phyloP scores from a whole-genome alignment of 2,113 vertebrate species.

The Ursus arctos region DNA sequence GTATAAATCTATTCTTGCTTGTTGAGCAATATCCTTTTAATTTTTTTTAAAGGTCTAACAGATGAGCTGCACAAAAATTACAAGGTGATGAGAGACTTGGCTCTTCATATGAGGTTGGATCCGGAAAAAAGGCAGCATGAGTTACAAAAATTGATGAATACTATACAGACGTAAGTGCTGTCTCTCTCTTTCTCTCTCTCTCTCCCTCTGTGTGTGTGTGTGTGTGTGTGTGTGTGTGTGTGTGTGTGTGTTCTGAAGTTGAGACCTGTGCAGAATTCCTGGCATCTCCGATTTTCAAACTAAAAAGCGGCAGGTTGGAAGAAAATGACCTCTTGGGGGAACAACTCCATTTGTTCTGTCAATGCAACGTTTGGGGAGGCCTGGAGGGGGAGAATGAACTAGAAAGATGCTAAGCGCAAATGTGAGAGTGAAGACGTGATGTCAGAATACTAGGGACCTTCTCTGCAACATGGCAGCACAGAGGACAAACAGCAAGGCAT shows the following conservation, averaged over 20 bases:
- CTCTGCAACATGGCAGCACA: background rate
- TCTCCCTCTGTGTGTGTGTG: background rate
- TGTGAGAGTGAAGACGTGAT: background rate
- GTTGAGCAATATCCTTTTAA: background rate
- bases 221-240: background rate
- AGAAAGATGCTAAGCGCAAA: background rate
- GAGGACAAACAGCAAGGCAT: background rate
- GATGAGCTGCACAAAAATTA: constrained; percentile 91
- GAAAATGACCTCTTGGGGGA: background rate
- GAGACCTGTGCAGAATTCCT: background rate
- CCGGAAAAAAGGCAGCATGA: constrained; percentile 88
- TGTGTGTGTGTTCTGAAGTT: background rate
- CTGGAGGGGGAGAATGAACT: background rate
- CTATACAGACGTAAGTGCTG: constrained; percentile 86
- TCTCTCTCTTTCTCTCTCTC: background rate
- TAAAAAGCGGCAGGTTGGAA: background rate
- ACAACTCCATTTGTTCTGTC: background rate
- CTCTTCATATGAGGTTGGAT: constrained; percentile 86
- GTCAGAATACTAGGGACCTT: background rate
- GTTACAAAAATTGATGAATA: constrained; percentile 85
- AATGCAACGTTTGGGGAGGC: background rate
- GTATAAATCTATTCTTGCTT: background rate
- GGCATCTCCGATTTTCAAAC: background rate
- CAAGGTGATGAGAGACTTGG: constrained; percentile 90
- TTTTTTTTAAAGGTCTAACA: constrained; percentile 89